Percentiles rank a stretch among this genome's conserved stretches.
phyloP scores from a whole-genome alignment of 35 echinoderm and acorn worm genomes.

The Diadema setosum region DNA sequence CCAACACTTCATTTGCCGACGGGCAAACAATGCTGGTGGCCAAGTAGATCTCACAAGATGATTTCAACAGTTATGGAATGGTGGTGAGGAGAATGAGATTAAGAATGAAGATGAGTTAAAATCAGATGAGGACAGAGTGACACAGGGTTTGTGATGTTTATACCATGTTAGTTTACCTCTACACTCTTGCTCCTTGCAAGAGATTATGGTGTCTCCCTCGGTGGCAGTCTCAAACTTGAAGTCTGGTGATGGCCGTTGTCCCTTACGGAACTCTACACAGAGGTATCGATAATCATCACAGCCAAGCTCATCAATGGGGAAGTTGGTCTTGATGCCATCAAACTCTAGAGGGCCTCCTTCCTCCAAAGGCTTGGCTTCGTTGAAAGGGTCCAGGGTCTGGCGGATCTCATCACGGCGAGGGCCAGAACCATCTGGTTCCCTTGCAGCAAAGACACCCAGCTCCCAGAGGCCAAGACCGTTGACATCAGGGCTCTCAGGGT shows the following conservation, averaged over 20 bases:
- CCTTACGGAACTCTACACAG: conserved; percentile 71
- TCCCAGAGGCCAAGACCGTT: conserved; percentile 71
- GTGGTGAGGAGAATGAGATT: neutral
- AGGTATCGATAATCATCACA: conserved; percentile 64
- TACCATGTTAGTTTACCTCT: conserved; percentile 22
- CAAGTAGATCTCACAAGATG: neutral
- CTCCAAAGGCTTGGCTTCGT: conserved; percentile 30
- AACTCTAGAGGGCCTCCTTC: conserved; percentile 53
- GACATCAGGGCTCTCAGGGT: conserved; percentile 41
- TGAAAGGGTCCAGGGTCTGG: conserved; percentile 55
- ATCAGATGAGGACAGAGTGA: neutral
- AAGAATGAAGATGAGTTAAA: neutral
- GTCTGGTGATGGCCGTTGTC: neutral
- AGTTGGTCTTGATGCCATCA: conserved; percentile 26
- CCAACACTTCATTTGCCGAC: conserved; percentile 1
- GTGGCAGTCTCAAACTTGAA: neutral
- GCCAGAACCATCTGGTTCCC: conserved; percentile 40
- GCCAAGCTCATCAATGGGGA: conserved; percentile 56
- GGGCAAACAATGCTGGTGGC: conserved; percentile 23
- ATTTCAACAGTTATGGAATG: neutral
- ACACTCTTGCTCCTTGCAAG: conserved; percentile 41
- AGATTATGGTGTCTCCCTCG: conserved; percentile 8
- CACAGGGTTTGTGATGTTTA: neutral
- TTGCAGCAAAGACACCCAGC: conserved; percentile 70
- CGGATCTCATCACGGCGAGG: neutral